phyloP scores from a whole-genome alignment of 2,888 invertebrate genomes.

The Oscheius sp. region DNA sequence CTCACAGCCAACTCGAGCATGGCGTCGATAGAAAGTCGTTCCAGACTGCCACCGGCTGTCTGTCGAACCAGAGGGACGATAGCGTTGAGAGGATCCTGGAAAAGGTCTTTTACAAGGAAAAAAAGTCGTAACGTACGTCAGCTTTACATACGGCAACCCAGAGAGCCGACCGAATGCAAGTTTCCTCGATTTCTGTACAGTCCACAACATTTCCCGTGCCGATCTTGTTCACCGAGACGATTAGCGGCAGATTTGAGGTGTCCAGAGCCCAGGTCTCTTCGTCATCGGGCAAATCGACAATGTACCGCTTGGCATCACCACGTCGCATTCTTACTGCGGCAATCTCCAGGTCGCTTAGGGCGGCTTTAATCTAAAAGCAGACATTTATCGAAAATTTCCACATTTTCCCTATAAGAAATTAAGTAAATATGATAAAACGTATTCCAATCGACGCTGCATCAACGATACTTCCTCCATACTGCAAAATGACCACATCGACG shows the following conservation, averaged over 20 bases:
- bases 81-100: background rate
- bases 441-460: constrained; percentile 89
- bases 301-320: constrained; percentile 63
- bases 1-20: constrained; percentile 52
- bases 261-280: constrained; percentile 61
- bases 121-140: background rate
- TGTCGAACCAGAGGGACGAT: constrained; percentile 35
- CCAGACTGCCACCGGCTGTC: constrained; percentile 59
- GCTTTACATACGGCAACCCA: constrained; percentile 54
- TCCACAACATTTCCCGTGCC: constrained; percentile 65
- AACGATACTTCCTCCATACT: constrained; percentile 94
- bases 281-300: constrained; percentile 57
- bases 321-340: constrained; percentile 57
- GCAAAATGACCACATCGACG: constrained; percentile 79
- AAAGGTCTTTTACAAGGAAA: background rate
- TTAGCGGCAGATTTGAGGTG: constrained; percentile 53
- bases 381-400: no score
- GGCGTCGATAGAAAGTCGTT: constrained; percentile 60
- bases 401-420: background rate
- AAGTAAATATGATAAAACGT: constrained; percentile 7
- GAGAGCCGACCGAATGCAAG: constrained; percentile 60
- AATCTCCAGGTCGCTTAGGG: constrained; percentile 62
- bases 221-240: constrained; percentile 62
- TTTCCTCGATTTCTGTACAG: constrained; percentile 62
- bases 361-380: constrained; percentile 60